Evolutionary conservation across 2,113 vertebrate species (phyloP), one percentile per base, ranked within the genome.

Genomic region (Gobio gobio): DNA sequence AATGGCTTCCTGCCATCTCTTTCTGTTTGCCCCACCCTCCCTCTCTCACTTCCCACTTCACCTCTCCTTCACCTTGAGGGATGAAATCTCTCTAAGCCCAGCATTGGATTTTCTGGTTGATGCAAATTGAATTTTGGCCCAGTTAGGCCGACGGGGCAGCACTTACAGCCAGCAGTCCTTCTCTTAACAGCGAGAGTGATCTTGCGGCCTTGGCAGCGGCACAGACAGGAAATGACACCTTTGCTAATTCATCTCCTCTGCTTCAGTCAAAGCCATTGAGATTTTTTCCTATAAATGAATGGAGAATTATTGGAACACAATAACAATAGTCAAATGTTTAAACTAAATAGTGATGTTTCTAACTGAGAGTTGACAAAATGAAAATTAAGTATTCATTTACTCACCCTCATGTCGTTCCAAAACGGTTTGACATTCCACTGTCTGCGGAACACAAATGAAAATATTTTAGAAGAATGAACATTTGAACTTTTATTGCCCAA

Each of bases 11-110:
- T 70, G 85, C 76, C 75, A 84, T 51, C 59, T 78, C 47, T 45
- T 66, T 78, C 12, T n/a, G 51, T 29, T 61, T 56, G 47, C 49
- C 9, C 74, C 51, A 43, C 66, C 36, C 70, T 61, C 40, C n/a
- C 29, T n/a, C 61, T 49, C 18, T 51, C 16, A 56, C 22, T 4
- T 33, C 18, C 66, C 49, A 79, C 80, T 59, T 83, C 83, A 86
- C 82, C 86, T 87, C 77, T 82, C 68, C 58, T 85, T 87, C 79
- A 87, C 83, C 86, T 86, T 87, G 80, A 89, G 40, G 76, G 76
- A 87, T 83, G 70, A 83, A 82, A 89, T 87, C 84, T 85, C 59
- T 61, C 77, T 64, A 87, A 83, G 77, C 61, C 24, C 54, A 72
- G 84, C 84, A 59, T 87, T 78, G 80, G 86, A 84, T 83, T 86